These are phyloP conservation scores for Pygmarrhopalites habei DNA, from an alignment of 1,140 invertebrate species.

Conservation along the genomic window DNA sequence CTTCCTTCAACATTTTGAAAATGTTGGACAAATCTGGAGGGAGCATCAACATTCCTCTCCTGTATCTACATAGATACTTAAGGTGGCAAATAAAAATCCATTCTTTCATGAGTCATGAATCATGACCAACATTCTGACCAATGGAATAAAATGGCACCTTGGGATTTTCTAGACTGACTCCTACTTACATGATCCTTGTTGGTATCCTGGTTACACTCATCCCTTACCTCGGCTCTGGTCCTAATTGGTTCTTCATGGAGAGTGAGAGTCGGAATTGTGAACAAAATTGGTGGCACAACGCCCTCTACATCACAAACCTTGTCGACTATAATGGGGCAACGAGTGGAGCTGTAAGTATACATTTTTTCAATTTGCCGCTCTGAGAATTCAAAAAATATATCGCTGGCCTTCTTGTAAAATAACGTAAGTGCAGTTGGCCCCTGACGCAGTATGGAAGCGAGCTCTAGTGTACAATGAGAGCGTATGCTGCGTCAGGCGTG, in stretches of 20 bases:
- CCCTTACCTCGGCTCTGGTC: constrained; percentile 59
- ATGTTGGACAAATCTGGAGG: constrained; percentile 19
- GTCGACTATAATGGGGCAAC: constrained; percentile 46
- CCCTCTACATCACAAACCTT: constrained; percentile 77
- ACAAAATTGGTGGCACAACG: constrained; percentile 73
- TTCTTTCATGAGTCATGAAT: no score
- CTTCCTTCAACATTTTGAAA: constrained; percentile 19
- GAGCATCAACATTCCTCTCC: constrained; percentile 25
- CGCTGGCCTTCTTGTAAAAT: no score
- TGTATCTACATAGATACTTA: constrained; percentile 28
- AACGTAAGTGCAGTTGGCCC: no score
- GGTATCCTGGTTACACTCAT: constrained; percentile 61
- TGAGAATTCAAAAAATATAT: no score
- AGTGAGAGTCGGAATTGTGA: constrained; percentile 55
- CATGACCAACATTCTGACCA: no score
- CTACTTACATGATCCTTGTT: constrained; percentile 59
- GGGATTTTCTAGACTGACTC: constrained; percentile 64
- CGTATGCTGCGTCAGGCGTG: no score
- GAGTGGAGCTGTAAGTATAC: no score
- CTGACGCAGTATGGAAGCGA: no score
- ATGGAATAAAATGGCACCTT: no score
- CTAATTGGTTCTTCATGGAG: constrained; percentile 56
- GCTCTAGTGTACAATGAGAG: no score
- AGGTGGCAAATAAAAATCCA: no score
- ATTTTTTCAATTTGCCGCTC: no score